Evolutionary conservation across 35 echinoderm and acorn worm genomes (phyloP).

Genomic region (Ptychodera flava): DNA sequence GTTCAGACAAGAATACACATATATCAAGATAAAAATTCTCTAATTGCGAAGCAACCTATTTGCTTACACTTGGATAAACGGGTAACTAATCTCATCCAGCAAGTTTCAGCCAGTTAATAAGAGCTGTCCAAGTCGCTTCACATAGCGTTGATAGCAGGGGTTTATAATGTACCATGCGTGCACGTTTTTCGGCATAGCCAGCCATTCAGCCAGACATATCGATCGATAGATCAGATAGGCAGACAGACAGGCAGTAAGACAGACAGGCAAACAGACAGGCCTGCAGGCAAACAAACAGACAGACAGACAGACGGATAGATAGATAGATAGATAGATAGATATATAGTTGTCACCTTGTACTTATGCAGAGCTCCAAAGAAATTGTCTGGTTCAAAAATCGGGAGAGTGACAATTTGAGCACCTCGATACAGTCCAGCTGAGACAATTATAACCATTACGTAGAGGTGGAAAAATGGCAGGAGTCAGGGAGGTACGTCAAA

Average conservation of each 20-base stretch:
- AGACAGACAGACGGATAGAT: too few species aligned
- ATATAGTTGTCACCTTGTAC: slow-evolving; percentile 42
- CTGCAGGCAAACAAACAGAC: too few species aligned
- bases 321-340: too few species aligned
- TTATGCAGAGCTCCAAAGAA: slow-evolving; percentile 41
- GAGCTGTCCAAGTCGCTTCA: neutral
- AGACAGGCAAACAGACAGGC: neutral
- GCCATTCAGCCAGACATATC: neutral
- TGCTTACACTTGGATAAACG: neutral
- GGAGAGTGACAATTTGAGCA: slow-evolving; percentile 20
- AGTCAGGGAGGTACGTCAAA: neutral
- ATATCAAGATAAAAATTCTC: too few species aligned
- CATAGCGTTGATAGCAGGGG: neutral
- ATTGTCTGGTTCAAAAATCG: slow-evolving; percentile 50
- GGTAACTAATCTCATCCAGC: neutral
- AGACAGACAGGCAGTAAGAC: neutral
- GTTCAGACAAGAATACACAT: neutral
- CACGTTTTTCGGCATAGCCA: too few species aligned
- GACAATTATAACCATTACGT: slow-evolving; percentile 29
- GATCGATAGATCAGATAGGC: neutral
- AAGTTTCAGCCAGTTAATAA: neutral
- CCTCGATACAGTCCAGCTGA: slow-evolving; percentile 18
- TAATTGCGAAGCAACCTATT: neutral
- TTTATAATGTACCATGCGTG: neutral
- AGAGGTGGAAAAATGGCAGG: slow-evolving; percentile 46